Conservation (phyloP, 2,888 invertebrate genomes). For the Reticulitermes lucifugus region DNA sequence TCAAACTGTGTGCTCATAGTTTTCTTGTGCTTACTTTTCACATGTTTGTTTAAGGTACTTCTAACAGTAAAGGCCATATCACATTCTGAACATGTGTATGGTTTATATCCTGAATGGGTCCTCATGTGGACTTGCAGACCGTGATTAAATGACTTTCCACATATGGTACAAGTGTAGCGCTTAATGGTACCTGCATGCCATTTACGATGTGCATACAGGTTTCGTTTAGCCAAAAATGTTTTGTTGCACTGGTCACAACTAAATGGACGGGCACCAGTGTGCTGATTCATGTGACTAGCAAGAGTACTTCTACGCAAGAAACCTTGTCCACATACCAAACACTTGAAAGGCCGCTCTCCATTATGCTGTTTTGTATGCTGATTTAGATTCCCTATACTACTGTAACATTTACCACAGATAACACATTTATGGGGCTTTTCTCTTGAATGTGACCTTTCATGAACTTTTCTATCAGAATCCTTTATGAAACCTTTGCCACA, state of each 20-base stretch:
- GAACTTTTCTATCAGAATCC: slow-evolving; percentile 51
- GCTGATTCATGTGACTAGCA: slow-evolving; percentile 50
- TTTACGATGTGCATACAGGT: slow-evolving; percentile 49
- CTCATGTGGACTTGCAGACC: slow-evolving; percentile 53
- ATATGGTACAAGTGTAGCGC: slow-evolving; percentile 50
- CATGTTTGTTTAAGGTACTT: slow-evolving; percentile 53
- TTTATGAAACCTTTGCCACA: slow-evolving; percentile 53
- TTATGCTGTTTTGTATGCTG: slow-evolving; percentile 53
- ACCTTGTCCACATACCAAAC: slow-evolving; percentile 51
- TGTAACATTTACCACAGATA: slow-evolving; percentile 53
- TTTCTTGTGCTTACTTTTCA: slow-evolving; percentile 50
- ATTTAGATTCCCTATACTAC: slow-evolving; percentile 52
- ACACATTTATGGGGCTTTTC: slow-evolving; percentile 53
- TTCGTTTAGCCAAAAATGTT: slow-evolving; percentile 47
- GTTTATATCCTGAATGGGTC: slow-evolving; percentile 53
- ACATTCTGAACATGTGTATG: slow-evolving; percentile 51
- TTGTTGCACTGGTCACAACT: slow-evolving; percentile 52
- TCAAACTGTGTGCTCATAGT: not conserved
- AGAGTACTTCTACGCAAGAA: slow-evolving; percentile 51
- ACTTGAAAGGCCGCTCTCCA: slow-evolving; percentile 50
- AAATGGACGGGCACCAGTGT: slow-evolving; percentile 49
- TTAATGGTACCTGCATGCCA: slow-evolving; percentile 51
- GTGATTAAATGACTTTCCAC: slow-evolving; percentile 52
- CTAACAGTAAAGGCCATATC: slow-evolving; percentile 52
- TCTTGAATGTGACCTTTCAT: slow-evolving; percentile 51